phyloP scores from a whole-genome alignment of 2,888 invertebrate genomes.

The Drosophila mayaguana region DNA sequence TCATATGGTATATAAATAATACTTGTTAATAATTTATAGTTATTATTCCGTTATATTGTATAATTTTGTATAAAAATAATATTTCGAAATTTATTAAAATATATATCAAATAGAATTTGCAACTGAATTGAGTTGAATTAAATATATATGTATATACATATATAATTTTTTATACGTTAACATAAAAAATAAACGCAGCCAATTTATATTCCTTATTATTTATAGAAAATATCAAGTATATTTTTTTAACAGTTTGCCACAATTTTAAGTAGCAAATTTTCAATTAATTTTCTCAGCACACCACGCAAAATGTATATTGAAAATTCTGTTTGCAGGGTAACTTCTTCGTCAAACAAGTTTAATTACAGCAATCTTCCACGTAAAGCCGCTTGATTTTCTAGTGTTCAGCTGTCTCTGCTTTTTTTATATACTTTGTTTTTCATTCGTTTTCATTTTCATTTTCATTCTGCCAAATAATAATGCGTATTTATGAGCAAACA shows the following conservation, averaged over 20 bases:
- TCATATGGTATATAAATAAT: no score
- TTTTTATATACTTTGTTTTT: constrained; percentile 2
- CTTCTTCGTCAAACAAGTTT: not conserved
- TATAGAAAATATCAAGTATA: not conserved
- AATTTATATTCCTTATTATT: not conserved
- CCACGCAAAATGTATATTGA: not conserved
- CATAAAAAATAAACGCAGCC: no score
- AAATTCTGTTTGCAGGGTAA: constrained; percentile 1
- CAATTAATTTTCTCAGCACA: not conserved
- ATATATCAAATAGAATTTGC: no score
- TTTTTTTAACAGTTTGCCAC: not conserved
- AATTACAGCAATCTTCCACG: not conserved
- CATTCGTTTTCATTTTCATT: constrained; percentile 48
- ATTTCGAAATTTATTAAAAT: no score
- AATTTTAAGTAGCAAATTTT: not conserved
- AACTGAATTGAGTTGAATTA: no score
- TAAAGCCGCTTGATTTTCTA: constrained; percentile 8
- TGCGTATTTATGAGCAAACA: constrained; percentile 81
- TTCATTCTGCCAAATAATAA: constrained; percentile 66
- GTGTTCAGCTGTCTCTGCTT: not conserved
- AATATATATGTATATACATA: no score
- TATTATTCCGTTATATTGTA: no score
- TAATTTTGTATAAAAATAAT: no score
- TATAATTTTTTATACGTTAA: no score
- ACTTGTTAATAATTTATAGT: no score